These are phyloP conservation scores for Lasioglossum albipes DNA, from an alignment of 1,140 invertebrate genomes.

Conservation along the genomic window DNA sequence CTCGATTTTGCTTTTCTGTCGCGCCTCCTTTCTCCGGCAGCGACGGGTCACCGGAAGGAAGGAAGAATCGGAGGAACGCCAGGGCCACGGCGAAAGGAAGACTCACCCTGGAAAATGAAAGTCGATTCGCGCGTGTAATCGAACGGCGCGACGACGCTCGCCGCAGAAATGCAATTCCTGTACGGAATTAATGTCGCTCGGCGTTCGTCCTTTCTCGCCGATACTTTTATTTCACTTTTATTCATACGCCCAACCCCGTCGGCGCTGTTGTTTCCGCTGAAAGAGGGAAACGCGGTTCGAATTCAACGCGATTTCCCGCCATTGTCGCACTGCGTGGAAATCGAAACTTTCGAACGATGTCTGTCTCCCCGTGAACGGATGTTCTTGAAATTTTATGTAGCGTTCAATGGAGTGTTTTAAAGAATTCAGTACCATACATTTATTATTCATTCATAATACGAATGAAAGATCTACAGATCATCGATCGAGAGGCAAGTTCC, in stretches of 20 bases:
- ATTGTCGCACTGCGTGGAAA: too few species aligned
- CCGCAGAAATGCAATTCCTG: neutral
- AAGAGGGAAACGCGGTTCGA: too few species aligned
- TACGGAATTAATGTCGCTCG: neutral
- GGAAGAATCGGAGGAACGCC: slow-evolving; percentile 9
- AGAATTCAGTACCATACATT: too few species aligned
- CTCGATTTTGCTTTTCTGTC: neutral
- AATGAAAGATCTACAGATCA: too few species aligned
- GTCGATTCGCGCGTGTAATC: slow-evolving; percentile 22
- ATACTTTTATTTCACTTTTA: too few species aligned
- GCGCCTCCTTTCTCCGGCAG: slow-evolving; percentile 22
- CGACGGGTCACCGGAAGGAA: neutral
- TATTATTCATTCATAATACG: too few species aligned
- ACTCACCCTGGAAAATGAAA: slow-evolving; percentile 51
- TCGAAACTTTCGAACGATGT: neutral
- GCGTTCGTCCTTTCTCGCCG: neutral
- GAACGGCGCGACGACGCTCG: neutral
- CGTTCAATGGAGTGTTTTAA: too few species aligned
- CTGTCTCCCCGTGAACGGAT: too few species aligned
- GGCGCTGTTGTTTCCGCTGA: too few species aligned
- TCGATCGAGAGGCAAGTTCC: neutral
- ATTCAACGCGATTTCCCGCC: too few species aligned
- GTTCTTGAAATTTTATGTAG: too few species aligned
- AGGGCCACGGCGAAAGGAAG: slow-evolving; percentile 37
- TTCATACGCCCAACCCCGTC: too few species aligned